Base-by-base conservation (phyloP, 2,113 vertebrate genomes). In the Tylochromis polylepis region DNA sequence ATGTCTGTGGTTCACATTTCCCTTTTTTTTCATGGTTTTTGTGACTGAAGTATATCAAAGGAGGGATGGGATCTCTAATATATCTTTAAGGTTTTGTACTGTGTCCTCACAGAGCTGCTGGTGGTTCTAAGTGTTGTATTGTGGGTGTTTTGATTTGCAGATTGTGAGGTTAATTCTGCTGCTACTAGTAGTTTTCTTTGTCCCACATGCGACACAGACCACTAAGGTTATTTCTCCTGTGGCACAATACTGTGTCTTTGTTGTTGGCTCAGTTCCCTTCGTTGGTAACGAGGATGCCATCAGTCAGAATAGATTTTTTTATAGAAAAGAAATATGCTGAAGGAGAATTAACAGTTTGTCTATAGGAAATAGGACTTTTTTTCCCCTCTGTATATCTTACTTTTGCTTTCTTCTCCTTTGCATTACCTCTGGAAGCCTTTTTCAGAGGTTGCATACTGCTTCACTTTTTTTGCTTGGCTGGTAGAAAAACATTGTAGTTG, bases 401-500 rank as follows among this genome's bases (percentile, higher is more conserved):
- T 70, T 80, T 87, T 72, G 29, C 85, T 90, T 85, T 89, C 67
- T 79, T 87, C 82, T 87, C 72, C 75, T 85, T 79, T 86, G 83
- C 90, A 92, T 91, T 11, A 81, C 29, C 83, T 84, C 43, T 20
- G 57, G 34, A 67, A 83, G 55, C 58, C 46, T 78, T 11, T 85
- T 58, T 83, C 29, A 56, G 22, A 59, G n/a, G 53, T 85, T 62
- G 62, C 84, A 91, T 91, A 87, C 72, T 92, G 91, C 92, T 93
- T 92, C 90, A 81, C 87, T 87, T 94, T 85, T 85, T 92, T 81
- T 56, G 72, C 85, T 93, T 90, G 62, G 90, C 89, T 92, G 29
- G 60, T 81, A 85, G 85, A 60, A 20, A 85, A 24, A 24, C 84
- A 43, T 82, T 46, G 81, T 2, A 85, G 79, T 84, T 84, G 78